These are phyloP conservation scores for Sitobion miscanthi DNA, from an alignment of 1,140 invertebrate species.

Conservation along the genomic window DNA sequence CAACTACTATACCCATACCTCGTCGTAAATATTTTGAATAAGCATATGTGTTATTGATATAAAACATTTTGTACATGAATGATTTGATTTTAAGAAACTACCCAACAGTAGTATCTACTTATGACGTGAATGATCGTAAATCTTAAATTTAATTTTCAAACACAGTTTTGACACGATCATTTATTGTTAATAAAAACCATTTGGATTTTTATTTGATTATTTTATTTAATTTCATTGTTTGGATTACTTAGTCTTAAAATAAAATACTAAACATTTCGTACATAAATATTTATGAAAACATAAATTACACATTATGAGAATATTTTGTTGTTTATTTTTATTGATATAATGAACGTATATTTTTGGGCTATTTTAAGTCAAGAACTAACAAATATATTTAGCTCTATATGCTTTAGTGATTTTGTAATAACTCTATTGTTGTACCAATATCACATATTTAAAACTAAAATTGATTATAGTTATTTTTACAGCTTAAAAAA, in stretches of 20 bases:
- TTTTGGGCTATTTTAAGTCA: not conserved
- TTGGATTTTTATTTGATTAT: not conserved
- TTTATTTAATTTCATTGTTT: not conserved
- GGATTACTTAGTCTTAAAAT: not conserved
- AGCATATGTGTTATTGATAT: too few relatives aligned
- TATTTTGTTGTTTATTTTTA: not conserved
- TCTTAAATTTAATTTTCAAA: not conserved
- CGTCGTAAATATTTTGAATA: too few relatives aligned
- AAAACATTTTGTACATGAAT: too few relatives aligned
- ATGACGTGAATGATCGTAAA: not conserved
- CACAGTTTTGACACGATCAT: not conserved
- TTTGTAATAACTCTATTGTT: not conserved
- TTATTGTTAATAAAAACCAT: not conserved
- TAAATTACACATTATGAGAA: too few relatives aligned
- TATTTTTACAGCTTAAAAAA: not conserved
- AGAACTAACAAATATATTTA: not conserved
- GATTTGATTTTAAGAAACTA: too few relatives aligned
- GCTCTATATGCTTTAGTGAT: not conserved
- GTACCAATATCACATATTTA: not conserved
- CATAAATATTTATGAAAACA: not conserved
- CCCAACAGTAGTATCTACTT: too few relatives aligned
- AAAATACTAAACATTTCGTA: not conserved
- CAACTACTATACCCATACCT: not conserved
- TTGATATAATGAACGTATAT: not conserved
- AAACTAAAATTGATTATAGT: not conserved